phyloP scores from a whole-genome alignment of 2,113 vertebrate genomes.

The Albula glossodonta region DNA sequence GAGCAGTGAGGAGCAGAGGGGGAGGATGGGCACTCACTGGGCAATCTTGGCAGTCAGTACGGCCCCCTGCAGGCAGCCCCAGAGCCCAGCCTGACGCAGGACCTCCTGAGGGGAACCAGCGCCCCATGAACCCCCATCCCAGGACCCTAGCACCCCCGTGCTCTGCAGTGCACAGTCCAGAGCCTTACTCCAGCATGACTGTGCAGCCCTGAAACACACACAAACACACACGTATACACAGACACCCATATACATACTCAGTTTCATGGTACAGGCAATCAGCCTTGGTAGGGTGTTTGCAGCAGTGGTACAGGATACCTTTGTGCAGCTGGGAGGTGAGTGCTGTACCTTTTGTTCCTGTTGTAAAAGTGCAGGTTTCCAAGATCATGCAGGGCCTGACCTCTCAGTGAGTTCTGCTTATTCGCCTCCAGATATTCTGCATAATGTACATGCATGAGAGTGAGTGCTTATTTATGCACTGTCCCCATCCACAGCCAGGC shows the following conservation, averaged over 20 bases:
- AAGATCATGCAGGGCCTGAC: conserved; percentile 83
- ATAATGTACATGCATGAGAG: neutral
- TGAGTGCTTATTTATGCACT: neutral
- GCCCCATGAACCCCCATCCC: conserved; percentile 72
- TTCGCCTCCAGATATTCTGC: conserved; percentile 80
- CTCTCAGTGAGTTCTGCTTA: conserved; percentile 74
- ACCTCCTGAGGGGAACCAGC: conserved; percentile 72
- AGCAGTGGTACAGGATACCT: neutral
- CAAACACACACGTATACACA: neutral
- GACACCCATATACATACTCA: no score
- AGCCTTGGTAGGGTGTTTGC: neutral
- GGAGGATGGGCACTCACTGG: conserved; percentile 74
- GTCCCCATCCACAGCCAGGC: neutral
- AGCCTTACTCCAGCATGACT: conserved; percentile 84
- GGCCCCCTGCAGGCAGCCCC: conserved; percentile 91
- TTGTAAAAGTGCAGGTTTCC: conserved; percentile 85
- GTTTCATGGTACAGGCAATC: neutral
- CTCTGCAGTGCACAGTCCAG: conserved; percentile 80
- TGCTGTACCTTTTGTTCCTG: conserved; percentile 80
- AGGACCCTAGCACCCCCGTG: conserved; percentile 73
- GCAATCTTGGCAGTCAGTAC: conserved; percentile 87
- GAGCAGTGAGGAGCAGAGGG: neutral
- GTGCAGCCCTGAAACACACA: conserved; percentile 74
- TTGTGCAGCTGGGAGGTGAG: neutral
- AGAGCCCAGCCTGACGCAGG: conserved; percentile 79